These are phyloP conservation scores for Carposina sasakii DNA, from an alignment of 1,140 invertebrate genomes.

Conservation along the genomic window DNA sequence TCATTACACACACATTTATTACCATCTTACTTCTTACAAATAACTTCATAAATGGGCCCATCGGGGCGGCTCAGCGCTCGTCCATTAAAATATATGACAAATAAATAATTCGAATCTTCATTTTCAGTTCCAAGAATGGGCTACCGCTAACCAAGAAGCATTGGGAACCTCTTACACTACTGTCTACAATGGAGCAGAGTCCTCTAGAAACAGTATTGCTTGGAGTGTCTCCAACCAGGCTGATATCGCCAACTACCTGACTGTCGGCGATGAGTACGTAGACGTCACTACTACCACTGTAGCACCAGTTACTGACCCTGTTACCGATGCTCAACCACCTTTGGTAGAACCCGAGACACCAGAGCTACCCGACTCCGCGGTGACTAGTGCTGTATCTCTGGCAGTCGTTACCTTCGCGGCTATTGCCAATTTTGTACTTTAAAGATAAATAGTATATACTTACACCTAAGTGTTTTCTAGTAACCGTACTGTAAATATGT, in stretches of 20 bases:
- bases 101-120: not conserved
- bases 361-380: slow-evolving; percentile 32
- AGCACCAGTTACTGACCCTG: slow-evolving; percentile 1
- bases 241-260: slow-evolving; percentile 28
- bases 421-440: slow-evolving; percentile 24
- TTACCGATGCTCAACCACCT: slow-evolving; percentile 14
- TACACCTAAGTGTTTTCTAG: slow-evolving; percentile 21
- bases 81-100: too few relatives aligned
- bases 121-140: slow-evolving; percentile 48
- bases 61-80: too few relatives aligned
- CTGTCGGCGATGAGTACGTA: slow-evolving; percentile 20
- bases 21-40: slow-evolving; percentile 10
- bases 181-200: slow-evolving; percentile 24
- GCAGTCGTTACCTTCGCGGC: slow-evolving; percentile 20
- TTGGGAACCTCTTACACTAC: slow-evolving; percentile 25
- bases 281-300: slow-evolving; percentile 15
- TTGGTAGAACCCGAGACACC: slow-evolving; percentile 24
- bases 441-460: too few relatives aligned
- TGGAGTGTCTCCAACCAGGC: too few relatives aligned
- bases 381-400: slow-evolving; percentile 25
- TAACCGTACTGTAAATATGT: slow-evolving; percentile 10
- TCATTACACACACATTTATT: too few relatives aligned
- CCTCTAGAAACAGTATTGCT: slow-evolving; percentile 23
- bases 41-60: too few relatives aligned
- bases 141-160: slow-evolving; percentile 16